Conservation (phyloP, 2,888 invertebrate genomes). For the Tachina fera region DNA sequence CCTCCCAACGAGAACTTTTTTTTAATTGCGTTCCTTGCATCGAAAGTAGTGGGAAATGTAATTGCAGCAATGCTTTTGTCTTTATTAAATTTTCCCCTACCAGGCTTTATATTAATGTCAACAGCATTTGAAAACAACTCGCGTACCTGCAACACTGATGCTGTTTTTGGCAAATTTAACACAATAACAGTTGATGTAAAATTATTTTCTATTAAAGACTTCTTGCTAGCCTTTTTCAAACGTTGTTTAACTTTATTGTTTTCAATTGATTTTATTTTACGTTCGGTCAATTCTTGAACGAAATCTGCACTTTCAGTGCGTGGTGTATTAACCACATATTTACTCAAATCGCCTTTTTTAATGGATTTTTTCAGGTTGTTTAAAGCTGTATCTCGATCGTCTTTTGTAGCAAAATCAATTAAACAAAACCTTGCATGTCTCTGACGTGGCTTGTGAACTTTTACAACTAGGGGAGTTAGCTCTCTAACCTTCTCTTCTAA, state of each 20-base stretch:
- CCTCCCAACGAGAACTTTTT: slow-evolving; percentile 74
- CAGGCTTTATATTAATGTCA: slow-evolving; percentile 78
- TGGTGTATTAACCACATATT: slow-evolving; percentile 77
- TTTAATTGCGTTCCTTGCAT: slow-evolving; percentile 76
- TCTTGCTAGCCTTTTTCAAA: slow-evolving; percentile 76
- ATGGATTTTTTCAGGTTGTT: slow-evolving; percentile 69
- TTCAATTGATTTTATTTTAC: slow-evolving; percentile 76
- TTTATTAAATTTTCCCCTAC: slow-evolving; percentile 74
- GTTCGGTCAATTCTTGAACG: slow-evolving; percentile 75
- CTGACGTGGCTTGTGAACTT: slow-evolving; percentile 78
- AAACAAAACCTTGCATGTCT: slow-evolving; percentile 80
- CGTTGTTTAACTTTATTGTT: slow-evolving; percentile 75
- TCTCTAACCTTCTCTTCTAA: slow-evolving; percentile 75
- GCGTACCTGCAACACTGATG: slow-evolving; percentile 76
- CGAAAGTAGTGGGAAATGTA: slow-evolving; percentile 78
- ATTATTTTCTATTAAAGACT: slow-evolving; percentile 69
- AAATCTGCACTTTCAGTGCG: slow-evolving; percentile 78
- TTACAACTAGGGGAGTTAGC: slow-evolving; percentile 75
- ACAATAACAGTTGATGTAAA: slow-evolving; percentile 79
- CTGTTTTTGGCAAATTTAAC: slow-evolving; percentile 77
- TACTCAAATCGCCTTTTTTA: slow-evolving; percentile 70
- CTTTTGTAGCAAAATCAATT: slow-evolving; percentile 76
- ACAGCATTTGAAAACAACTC: slow-evolving; percentile 78
- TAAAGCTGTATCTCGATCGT: slow-evolving; percentile 76
- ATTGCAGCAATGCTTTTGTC: slow-evolving; percentile 76